Conservation (phyloP, 2,797 vertebrate species). For the Podargus strigoides region DNA sequence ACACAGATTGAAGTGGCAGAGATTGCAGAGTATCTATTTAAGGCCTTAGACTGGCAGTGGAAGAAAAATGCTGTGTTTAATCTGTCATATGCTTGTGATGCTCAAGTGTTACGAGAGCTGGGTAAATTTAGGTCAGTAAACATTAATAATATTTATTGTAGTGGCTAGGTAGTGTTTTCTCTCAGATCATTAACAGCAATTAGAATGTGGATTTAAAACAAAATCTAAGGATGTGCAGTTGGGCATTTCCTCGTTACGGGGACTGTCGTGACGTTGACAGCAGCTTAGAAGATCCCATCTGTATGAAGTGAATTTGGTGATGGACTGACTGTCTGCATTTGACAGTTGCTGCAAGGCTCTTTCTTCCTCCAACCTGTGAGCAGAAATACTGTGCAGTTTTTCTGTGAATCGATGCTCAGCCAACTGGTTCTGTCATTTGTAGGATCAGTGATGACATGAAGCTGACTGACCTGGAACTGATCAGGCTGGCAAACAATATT, state of each 20-base stretch:
- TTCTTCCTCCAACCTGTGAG: background rate
- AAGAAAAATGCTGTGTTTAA: background rate
- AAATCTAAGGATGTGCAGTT: background rate
- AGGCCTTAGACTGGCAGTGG: background rate
- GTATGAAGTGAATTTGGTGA: background rate
- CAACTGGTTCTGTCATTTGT: constrained; percentile 32
- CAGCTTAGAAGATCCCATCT: background rate
- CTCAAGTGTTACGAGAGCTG: background rate
- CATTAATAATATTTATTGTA: background rate
- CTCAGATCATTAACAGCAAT: background rate
- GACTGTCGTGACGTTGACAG: background rate
- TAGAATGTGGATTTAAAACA: background rate
- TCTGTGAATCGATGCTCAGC: background rate
- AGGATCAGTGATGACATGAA: constrained; percentile 87
- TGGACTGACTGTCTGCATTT: background rate
- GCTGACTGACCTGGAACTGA: constrained; percentile 88
- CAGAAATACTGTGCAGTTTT: background rate
- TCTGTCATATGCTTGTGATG: background rate
- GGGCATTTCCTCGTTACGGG: background rate
- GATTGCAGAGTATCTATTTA: background rate
- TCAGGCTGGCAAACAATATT: constrained; percentile 83
- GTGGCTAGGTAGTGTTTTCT: background rate
- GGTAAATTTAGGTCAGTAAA: background rate
- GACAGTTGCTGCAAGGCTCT: background rate
- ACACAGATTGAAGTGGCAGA: background rate